Conservation (phyloP, 2,113 vertebrate genomes). For the Thamnophis sirtalis region DNA sequence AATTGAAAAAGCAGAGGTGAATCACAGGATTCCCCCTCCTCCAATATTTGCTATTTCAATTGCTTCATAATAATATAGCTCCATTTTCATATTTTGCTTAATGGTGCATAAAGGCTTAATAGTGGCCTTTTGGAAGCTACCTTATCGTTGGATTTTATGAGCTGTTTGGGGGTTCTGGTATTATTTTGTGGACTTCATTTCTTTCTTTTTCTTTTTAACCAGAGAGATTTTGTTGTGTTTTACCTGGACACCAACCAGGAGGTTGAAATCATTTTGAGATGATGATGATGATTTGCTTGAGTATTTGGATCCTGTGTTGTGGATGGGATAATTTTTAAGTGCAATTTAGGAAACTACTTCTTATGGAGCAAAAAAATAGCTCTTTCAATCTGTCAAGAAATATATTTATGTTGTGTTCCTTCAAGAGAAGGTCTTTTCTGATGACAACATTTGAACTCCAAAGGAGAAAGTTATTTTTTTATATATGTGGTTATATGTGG, state of each 20-base stretch:
- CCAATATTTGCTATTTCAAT: neutral
- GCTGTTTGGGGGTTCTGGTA: neutral
- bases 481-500: neutral
- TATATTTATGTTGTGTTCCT: neutral
- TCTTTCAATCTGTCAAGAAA: neutral
- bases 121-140: neutral
- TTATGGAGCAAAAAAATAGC: neutral
- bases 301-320: neutral
- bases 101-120: neutral
- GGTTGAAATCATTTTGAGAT: neutral
- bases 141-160: neutral
- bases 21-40: neutral
- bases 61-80: neutral
- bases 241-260: neutral
- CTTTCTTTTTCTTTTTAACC: neutral
- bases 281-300: neutral
- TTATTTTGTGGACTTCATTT: neutral
- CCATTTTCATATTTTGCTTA: neutral
- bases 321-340: neutral
- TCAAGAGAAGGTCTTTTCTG: neutral
- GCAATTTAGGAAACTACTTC: neutral
- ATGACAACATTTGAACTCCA: neutral
- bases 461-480: neutral
- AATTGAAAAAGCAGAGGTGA: neutral
- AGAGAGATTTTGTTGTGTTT: neutral